Base-by-base conservation (phyloP, 2,888 invertebrate genomes). In the Rhodophaea formosa region DNA sequence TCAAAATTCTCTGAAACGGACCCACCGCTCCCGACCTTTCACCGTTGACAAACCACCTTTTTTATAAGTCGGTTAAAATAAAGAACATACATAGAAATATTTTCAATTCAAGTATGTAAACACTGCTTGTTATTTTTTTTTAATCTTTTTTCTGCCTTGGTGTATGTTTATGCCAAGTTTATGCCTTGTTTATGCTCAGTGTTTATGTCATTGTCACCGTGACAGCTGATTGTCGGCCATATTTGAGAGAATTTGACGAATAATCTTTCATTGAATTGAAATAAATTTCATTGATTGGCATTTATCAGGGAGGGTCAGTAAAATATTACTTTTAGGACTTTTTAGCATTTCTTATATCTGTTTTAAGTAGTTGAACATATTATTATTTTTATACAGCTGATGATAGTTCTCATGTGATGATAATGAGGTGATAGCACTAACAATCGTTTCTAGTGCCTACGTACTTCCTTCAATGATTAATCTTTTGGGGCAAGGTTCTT, bases 391-490 rank as follows among this genome's bases (percentile, higher is more conserved):
- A 16, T 17, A 12, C n/a, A n/a, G 12, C 35, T 17, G 0, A 51
- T 6, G 12, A 29, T 30, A 14, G 47, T 49, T 23, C n/a, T 3
- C 23, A 10, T 35, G 57, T 56, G 56, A 63, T 23, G 59, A 60
- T 54, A 70, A 74, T 76, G 71, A 81, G 72, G 77, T 81, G 81
- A 81, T 79, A 73, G 63, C 63, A 72, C 71, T 80, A 74, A 84
- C 82, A 84, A 84, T 79, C 80, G 76, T 82, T 82, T 82, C 74
- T 77, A 74, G 77, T 86, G 86, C 80, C 79, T 86, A 85, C 86
- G 87, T 90, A 84, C 82, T 84, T 86, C 84, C 78, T 84, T 79
- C 70, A 78, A 80, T 85, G 82, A 86, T 86, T 81, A 84, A 84
- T 86, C 75, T 85, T 83, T 82, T 83, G 77, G 79, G 79, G 80